These are phyloP conservation scores for Carduelis carduelis DNA, from an alignment of 2,797 vertebrate genomes.

Conservation along the genomic window DNA sequence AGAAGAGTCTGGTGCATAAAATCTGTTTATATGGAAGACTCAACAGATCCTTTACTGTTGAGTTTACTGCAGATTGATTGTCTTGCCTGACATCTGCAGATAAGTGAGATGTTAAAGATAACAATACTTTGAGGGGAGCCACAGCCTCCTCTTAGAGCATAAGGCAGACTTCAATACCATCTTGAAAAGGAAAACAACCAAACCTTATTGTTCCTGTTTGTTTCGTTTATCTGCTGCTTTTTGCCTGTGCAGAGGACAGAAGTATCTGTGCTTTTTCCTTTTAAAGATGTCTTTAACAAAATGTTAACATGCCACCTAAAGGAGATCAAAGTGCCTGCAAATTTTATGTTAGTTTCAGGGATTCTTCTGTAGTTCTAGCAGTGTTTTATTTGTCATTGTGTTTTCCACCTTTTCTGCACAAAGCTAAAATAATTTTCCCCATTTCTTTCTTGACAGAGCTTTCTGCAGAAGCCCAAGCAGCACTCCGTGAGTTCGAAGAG, in stretches of 20 bases:
- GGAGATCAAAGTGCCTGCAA: conserved; percentile 41
- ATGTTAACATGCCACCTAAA: conserved; percentile 53
- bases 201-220: not conserved
- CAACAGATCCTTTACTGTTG: not conserved
- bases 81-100: not conserved
- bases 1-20: not conserved
- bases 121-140: not conserved
- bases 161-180: not conserved
- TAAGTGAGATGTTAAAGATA: not conserved
- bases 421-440: not conserved
- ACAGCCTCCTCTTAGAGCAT: not conserved
- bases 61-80: not conserved
- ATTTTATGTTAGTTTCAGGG: not conserved
- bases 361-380: not conserved
- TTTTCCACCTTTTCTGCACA: not conserved
- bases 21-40: not conserved
- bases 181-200: not conserved
- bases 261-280: not conserved
- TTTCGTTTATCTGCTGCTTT: not conserved
- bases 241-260: not conserved
- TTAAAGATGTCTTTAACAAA: not conserved
- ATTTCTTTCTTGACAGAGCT: conserved; percentile 79
- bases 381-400: not conserved
- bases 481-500: conserved; percentile 90
- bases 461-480: conserved; percentile 95